These are phyloP conservation scores for Sphaerophoria taeniata DNA, from an alignment of 2,888 invertebrate species.

Conservation along the genomic window DNA sequence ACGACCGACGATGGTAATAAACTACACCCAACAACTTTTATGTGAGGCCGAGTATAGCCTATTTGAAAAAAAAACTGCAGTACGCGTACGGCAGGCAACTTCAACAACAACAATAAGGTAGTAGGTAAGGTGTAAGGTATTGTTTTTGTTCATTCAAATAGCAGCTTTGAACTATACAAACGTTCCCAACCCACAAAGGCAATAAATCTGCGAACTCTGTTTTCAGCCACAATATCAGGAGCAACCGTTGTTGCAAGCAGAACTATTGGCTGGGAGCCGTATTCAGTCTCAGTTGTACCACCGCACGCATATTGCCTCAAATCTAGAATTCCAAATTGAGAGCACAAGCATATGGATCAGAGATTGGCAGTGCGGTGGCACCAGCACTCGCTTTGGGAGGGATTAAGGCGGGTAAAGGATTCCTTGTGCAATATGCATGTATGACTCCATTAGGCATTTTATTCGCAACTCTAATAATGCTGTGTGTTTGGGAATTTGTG, in stretches of 20 bases:
- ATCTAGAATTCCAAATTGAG: conserved; percentile 25
- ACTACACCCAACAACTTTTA: not conserved
- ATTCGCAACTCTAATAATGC: conserved; percentile 41
- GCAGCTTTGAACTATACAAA: not conserved
- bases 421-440: conserved; percentile 25
- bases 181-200: conserved; percentile 40
- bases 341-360: conserved; percentile 23
- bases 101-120: not conserved
- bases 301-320: conserved; percentile 15
- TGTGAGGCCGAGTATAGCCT: not conserved
- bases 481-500: conserved; percentile 20
- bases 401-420: conserved; percentile 1
- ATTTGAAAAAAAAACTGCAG: conserved; percentile 14
- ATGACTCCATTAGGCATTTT: conserved; percentile 58
- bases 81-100: not conserved
- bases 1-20: not conserved
- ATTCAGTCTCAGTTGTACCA: too few species aligned
- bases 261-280: not conserved
- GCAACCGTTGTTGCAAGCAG: not conserved
- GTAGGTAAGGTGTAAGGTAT: conserved; percentile 8
- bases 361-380: conserved; percentile 9
- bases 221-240: conserved; percentile 14
- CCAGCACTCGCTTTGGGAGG: not conserved
- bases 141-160: conserved; percentile 21
- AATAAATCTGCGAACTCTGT: conserved; percentile 62